A percentile compares a stretch with the other conserved stretches of the same genome.
Evolutionary conservation across 2,888 invertebrate genomes (phyloP).

Genomic region (Phrixothrix hirtus): DNA sequence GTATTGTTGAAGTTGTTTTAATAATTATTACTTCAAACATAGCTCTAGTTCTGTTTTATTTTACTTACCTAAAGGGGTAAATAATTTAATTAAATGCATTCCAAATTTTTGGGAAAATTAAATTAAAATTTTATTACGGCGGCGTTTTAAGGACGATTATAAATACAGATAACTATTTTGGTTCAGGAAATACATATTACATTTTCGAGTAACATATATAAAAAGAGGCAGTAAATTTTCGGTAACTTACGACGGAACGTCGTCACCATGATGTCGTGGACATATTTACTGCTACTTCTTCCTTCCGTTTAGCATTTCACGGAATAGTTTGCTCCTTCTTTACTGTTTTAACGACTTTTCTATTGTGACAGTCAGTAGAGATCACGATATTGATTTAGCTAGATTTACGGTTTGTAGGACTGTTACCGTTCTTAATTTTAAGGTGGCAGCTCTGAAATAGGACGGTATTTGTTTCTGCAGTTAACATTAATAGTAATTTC

Average conservation of each 20-base stretch:
- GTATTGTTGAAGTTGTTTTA: conserved; percentile 25
- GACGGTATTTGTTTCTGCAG: too few relatives aligned
- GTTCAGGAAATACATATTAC: conserved; percentile 25
- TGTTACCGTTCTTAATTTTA: too few relatives aligned
- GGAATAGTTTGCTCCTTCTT: conserved; percentile 35
- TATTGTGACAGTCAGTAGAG: conserved; percentile 18
- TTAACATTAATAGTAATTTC: too few relatives aligned
- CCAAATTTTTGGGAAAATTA: too few relatives aligned
- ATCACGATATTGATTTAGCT: conserved; percentile 12
- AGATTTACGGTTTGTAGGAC: too few relatives aligned
- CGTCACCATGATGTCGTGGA: conserved; percentile 43
- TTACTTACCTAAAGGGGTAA: too few relatives aligned
- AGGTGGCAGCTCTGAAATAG: too few relatives aligned
- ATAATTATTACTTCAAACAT: conserved; percentile 2
- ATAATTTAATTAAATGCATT: too few relatives aligned
- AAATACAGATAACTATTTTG: conserved; percentile 19
- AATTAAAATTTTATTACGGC: too few relatives aligned
- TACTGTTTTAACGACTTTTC: conserved; percentile 36
- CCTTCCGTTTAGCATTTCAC: conserved; percentile 44
- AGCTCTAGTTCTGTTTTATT: neutral
- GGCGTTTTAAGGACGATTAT: conserved; percentile 1
- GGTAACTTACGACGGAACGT: conserved; percentile 35
- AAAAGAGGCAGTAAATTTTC: conserved; percentile 37
- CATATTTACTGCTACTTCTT: conserved; percentile 46
- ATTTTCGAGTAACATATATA: conserved; percentile 34